phyloP scores from a whole-genome alignment of 2,113 vertebrate species.

The Tachuris rubrigastra region DNA sequence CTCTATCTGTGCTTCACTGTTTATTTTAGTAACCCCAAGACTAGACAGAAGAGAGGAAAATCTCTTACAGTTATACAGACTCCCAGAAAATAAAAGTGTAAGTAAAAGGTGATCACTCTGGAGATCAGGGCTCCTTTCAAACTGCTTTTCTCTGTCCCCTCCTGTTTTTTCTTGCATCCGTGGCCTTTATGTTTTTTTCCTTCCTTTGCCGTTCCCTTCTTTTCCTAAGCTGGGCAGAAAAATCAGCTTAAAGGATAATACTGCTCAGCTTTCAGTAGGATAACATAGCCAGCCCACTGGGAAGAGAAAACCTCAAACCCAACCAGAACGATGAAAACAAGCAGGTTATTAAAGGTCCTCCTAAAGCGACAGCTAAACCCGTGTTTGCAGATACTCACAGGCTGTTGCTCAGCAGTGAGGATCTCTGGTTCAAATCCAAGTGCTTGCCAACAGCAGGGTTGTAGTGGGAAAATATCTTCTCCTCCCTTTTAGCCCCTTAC shows the following conservation, averaged over 20 bases:
- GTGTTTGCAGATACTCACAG: slow-evolving; percentile 34
- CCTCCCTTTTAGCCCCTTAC: not conserved
- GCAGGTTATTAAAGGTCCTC: slow-evolving; percentile 56
- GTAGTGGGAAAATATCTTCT: not conserved
- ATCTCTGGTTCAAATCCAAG: slow-evolving; percentile 14
- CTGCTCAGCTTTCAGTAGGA: slow-evolving; percentile 58
- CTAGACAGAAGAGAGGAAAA: not conserved
- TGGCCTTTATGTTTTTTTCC: not conserved
- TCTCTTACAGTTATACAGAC: not conserved
- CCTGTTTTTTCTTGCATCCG: not conserved
- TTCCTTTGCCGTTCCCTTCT: not conserved
- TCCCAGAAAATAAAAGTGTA: not conserved
- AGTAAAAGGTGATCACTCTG: not conserved
- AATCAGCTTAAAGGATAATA: slow-evolving; percentile 68
- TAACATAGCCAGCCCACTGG: slow-evolving; percentile 51
- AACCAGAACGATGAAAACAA: slow-evolving; percentile 53
- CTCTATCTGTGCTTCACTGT: not conserved
- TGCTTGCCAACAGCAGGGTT: not conserved
- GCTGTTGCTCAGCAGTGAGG: slow-evolving; percentile 13
- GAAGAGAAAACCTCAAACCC: slow-evolving; percentile 59
- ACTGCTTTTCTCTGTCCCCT: not conserved
- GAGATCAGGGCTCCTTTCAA: slow-evolving; percentile 19
- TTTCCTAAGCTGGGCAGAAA: slow-evolving; percentile 50
- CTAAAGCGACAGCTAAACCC: slow-evolving; percentile 25
- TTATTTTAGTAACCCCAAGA: not conserved